Percentiles rank a stretch among this genome's conserved stretches.
Conservation (phyloP, 2,888 invertebrate genomes). For the Sarcophaga carnaria region DNA sequence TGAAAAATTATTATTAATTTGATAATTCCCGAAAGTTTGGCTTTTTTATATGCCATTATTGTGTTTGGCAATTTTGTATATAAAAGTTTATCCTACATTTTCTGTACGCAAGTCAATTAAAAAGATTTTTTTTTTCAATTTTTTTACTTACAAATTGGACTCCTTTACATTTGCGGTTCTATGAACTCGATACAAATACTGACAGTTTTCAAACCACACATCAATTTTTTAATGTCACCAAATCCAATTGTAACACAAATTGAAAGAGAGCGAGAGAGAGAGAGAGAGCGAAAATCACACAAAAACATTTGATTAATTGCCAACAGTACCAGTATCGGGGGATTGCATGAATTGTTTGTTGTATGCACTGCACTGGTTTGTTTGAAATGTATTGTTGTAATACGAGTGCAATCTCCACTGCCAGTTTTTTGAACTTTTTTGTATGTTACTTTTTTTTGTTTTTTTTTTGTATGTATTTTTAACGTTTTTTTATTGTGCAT, state of each 20-base stretch:
- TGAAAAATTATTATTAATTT: not conserved
- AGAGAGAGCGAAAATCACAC: constrained; percentile 18
- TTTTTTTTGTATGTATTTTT: not conserved
- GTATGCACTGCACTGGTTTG: not conserved
- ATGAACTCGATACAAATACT: not conserved
- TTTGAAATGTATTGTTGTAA: not conserved
- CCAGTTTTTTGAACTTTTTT: not conserved
- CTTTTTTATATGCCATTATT: no score
- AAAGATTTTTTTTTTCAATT: no score
- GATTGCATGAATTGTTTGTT: not conserved
- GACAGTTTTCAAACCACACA: not conserved
- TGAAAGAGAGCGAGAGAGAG: not conserved
- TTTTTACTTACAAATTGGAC: constrained; percentile 25
- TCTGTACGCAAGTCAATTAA: no score
- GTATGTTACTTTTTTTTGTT: not conserved
- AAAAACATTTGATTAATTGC: constrained; percentile 48
- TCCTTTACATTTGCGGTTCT: not conserved
- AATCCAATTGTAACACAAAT: not conserved
- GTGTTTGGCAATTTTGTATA: no score
- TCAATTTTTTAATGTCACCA: constrained; percentile 33
- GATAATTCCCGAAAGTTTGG: not conserved
- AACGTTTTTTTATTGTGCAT: not conserved
- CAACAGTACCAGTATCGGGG: constrained; percentile 24
- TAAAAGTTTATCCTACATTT: no score
- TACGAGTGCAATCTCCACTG: not conserved